These are phyloP conservation scores for Cairina moschata DNA, from an alignment of 2,113 vertebrate species.

Conservation along the genomic window DNA sequence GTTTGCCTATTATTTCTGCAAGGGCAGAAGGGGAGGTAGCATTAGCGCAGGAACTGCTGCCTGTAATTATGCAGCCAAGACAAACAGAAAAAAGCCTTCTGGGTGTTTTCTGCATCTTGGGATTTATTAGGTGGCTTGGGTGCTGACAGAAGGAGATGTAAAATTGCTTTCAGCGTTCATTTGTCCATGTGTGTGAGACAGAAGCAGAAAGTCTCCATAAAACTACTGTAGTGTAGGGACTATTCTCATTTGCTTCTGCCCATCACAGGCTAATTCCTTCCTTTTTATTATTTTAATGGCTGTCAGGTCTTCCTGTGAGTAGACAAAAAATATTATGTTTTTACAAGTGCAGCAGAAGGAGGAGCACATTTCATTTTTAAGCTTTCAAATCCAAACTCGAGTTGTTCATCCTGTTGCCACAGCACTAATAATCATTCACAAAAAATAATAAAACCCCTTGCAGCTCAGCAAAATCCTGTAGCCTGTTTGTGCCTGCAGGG, in stretches of 20 bases:
- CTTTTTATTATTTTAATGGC: background rate
- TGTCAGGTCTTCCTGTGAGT: background rate
- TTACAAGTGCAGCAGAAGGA: background rate
- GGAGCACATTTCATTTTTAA: background rate
- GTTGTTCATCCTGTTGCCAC: background rate
- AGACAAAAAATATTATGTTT: background rate
- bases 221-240: background rate
- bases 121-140: constrained; percentile 27
- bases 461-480: background rate
- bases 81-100: background rate
- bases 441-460: background rate
- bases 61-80: background rate
- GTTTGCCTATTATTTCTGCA: constrained; percentile 20
- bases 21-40: background rate
- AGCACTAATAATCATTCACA: background rate
- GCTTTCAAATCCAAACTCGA: background rate
- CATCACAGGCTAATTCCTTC: background rate
- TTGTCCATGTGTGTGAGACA: background rate
- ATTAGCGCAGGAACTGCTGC: background rate
- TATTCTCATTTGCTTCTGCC: background rate
- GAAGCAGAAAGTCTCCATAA: background rate
- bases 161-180: constrained; percentile 2
- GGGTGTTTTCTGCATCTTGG: background rate
- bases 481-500: background rate
- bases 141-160: constrained; percentile 25